phyloP scores from a whole-genome alignment of 2,888 invertebrate species.

The Physocephala rufipes region DNA sequence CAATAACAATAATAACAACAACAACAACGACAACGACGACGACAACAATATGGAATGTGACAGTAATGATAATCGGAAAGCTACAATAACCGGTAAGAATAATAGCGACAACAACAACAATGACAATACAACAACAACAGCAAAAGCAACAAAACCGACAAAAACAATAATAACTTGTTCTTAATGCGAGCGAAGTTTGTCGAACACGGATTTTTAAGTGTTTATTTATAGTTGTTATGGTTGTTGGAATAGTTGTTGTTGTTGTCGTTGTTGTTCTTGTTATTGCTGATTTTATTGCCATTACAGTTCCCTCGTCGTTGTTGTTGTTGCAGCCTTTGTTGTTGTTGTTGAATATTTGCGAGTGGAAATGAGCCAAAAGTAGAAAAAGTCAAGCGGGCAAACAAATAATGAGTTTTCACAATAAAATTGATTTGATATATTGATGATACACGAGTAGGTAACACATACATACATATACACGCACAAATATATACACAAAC shows the following conservation, averaged over 20 bases:
- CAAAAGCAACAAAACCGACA: slow-evolving; percentile 5
- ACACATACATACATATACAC: neutral
- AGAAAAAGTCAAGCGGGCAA: slow-evolving; percentile 29
- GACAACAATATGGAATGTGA: no score
- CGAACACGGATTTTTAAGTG: slow-evolving; percentile 35
- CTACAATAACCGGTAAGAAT: slow-evolving; percentile 10
- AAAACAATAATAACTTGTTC: slow-evolving; percentile 29
- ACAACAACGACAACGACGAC: slow-evolving; percentile 14
- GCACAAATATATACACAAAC: neutral
- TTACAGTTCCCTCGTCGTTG: no score
- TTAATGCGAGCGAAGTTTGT: slow-evolving; percentile 37
- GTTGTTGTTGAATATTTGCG: slow-evolving; percentile 34
- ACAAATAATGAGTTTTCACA: slow-evolving; percentile 40
- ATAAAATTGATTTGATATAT: slow-evolving; percentile 55
- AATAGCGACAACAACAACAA: slow-evolving; percentile 9
- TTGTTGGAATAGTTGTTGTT: slow-evolving; percentile 18
- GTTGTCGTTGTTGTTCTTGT: neutral
- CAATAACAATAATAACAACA: slow-evolving; percentile 8
- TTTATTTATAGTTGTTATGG: slow-evolving; percentile 8
- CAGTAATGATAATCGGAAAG: no score
- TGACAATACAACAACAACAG: neutral
- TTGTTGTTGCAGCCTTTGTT: neutral
- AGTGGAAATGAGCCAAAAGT: slow-evolving; percentile 28
- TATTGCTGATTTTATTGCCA: neutral
- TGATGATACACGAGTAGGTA: neutral